These are phyloP conservation scores for Nasua narica DNA, from an alignment of 2,797 vertebrate genomes.

Conservation along the genomic window DNA sequence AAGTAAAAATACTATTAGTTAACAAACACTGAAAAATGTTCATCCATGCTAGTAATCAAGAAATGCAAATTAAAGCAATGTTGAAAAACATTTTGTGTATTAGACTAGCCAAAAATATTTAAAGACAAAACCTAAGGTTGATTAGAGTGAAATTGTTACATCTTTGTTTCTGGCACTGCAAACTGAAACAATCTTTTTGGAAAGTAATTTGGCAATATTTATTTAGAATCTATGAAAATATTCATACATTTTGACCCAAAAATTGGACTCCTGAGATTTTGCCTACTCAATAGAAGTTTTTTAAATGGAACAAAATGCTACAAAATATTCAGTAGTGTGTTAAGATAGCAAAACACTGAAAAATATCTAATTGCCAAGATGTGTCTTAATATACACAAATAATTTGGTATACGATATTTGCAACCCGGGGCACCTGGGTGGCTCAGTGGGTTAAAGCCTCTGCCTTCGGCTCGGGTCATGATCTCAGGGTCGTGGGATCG, in stretches of 20 bases:
- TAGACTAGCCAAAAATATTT: slow-evolving; percentile 54
- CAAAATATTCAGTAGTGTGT: neutral
- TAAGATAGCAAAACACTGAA: neutral
- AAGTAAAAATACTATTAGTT: slow-evolving; percentile 50
- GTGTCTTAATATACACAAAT: neutral
- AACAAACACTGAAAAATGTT: slow-evolving; percentile 56
- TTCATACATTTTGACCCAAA: neutral
- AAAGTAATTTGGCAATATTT: slow-evolving; percentile 18
- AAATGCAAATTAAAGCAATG: slow-evolving; percentile 62
- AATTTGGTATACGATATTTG: slow-evolving; percentile 29
- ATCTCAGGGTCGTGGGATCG: too few relatives aligned
- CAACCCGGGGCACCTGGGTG: too few relatives aligned
- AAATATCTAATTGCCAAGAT: neutral
- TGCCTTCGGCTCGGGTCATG: too few relatives aligned
- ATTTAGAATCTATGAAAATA: neutral
- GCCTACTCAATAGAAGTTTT: neutral
- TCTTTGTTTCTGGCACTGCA: slow-evolving; percentile 17
- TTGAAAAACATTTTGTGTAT: slow-evolving; percentile 26
- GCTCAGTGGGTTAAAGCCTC: too few relatives aligned
- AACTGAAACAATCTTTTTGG: neutral
- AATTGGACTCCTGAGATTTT: slow-evolving; percentile 30
- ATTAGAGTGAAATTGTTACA: slow-evolving; percentile 18
- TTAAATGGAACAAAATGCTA: slow-evolving; percentile 36
- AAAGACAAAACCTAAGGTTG: slow-evolving; percentile 42
- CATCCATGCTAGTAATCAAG: slow-evolving; percentile 42